Evolutionary conservation across 1,140 invertebrate species (phyloP).

Genomic region (Papilio polyxenes): DNA sequence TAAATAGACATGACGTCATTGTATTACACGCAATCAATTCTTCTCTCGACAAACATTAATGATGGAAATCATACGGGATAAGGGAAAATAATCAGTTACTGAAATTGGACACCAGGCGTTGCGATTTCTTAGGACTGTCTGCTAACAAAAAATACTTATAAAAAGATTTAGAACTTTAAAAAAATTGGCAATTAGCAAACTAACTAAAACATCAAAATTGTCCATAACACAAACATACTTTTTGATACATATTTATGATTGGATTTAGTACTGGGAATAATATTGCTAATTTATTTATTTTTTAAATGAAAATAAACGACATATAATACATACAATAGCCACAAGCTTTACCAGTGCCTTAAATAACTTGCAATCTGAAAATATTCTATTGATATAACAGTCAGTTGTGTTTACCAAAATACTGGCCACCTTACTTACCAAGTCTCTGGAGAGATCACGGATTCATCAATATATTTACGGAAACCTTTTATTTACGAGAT

Average conservation of each 20-base stretch:
- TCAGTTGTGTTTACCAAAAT: not conserved
- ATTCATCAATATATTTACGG: not conserved
- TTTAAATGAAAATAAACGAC: too few species aligned
- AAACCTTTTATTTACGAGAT: too few species aligned
- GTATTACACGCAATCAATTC: constrained; percentile 22
- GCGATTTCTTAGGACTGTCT: not conserved
- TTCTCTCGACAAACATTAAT: constrained; percentile 17
- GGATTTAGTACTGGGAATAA: too few species aligned
- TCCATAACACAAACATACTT: too few species aligned
- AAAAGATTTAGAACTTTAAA: not conserved
- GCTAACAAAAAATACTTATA: not conserved
- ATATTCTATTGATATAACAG: not conserved
- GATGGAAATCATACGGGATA: constrained; percentile 27
- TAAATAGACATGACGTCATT: constrained; percentile 5
- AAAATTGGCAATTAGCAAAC: not conserved
- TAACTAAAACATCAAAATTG: too few species aligned
- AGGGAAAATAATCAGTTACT: constrained; percentile 28
- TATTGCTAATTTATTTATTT: too few species aligned
- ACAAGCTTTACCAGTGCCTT: not conserved
- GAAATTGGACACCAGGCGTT: not conserved
- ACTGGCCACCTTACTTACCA: not conserved
- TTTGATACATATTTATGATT: too few species aligned
- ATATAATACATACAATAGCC: too few species aligned
- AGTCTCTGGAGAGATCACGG: not conserved
- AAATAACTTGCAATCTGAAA: not conserved